These are phyloP conservation scores for Ahaetulla prasina DNA, from an alignment of 2,113 vertebrate species.

Conservation along the genomic window DNA sequence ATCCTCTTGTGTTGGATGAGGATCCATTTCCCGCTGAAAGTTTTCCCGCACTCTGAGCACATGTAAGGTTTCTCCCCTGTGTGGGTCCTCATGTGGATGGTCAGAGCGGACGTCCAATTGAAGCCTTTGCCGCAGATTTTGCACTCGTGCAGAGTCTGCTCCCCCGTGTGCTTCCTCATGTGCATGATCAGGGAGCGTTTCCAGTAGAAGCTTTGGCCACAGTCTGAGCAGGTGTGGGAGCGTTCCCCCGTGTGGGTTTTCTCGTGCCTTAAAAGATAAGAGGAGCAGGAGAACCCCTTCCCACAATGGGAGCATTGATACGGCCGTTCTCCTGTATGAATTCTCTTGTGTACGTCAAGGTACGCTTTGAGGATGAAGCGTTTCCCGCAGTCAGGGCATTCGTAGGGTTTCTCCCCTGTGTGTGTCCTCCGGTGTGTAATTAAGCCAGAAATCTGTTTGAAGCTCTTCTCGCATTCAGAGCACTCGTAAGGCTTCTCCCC, in stretches of 20 bases:
- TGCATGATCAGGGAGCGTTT: conserved; percentile 46
- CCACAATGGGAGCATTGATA: conserved; percentile 59
- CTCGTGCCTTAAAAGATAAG: conserved; percentile 32
- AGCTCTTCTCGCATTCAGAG: conserved; percentile 58
- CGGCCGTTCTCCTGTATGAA: conserved; percentile 50
- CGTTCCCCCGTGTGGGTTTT: conserved; percentile 35
- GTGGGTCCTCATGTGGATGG: conserved; percentile 59
- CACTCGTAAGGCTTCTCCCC: conserved; percentile 63
- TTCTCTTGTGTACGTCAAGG: conserved; percentile 21
- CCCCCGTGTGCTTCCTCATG: conserved; percentile 37
- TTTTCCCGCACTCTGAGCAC: conserved; percentile 49
- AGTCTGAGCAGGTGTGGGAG: conserved; percentile 12
- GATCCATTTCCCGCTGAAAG: conserved; percentile 44
- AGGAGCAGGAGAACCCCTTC: conserved; percentile 57
- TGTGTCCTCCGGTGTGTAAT: conserved; percentile 15
- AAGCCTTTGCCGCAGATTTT: conserved; percentile 61
- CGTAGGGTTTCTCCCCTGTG: conserved; percentile 9
- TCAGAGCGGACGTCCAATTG: conserved; percentile 58
- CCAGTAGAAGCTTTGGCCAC: conserved; percentile 27
- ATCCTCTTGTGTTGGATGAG: conserved; percentile 62
- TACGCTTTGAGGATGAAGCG: conserved; percentile 36
- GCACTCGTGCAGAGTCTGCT: conserved; percentile 55
- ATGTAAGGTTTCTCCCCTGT: conserved; percentile 59
- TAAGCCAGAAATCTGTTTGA: conserved; percentile 38
- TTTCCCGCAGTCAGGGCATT: conserved; percentile 6